Conservation (phyloP, 2,888 invertebrate genomes). For the Lepeophtheirus nordmannii region DNA sequence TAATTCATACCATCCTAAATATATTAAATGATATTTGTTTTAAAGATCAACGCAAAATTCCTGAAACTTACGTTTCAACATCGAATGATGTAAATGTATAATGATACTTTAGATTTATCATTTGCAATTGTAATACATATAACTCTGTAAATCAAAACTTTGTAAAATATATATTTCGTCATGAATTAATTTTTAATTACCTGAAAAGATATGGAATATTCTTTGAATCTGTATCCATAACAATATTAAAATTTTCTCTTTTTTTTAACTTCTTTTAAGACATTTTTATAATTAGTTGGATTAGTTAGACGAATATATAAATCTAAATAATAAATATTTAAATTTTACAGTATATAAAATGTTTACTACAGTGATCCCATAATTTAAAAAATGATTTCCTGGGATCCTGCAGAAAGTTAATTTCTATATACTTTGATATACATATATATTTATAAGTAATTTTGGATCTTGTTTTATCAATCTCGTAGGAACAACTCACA, state of each 20-base stretch:
- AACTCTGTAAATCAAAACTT: constrained; percentile 8
- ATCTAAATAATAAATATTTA: too few relatives aligned
- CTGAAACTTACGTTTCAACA: constrained; percentile 39
- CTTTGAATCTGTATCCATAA: constrained; percentile 36
- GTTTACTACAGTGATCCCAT: too few relatives aligned
- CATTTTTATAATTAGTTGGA: constrained; percentile 32
- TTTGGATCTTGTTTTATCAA: too few relatives aligned
- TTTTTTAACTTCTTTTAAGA: constrained; percentile 36
- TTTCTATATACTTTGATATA: too few relatives aligned
- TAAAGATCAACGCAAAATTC: constrained; percentile 77
- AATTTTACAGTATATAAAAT: too few relatives aligned
- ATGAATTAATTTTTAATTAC: not conserved
- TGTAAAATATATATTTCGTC: too few relatives aligned
- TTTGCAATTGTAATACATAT: constrained; percentile 48
- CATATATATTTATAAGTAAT: too few relatives aligned
- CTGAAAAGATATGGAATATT: constrained; percentile 30
- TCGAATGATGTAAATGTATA: constrained; percentile 20
- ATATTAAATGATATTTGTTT: constrained; percentile 66
- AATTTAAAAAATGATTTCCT: too few relatives aligned
- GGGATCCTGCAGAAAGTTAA: too few relatives aligned
- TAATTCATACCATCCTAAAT: too few relatives aligned
- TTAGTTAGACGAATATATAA: constrained; percentile 36
- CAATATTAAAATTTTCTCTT: constrained; percentile 35
- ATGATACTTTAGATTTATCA: constrained; percentile 61
- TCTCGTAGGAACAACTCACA: too few relatives aligned